Conservation (phyloP, 2,797 vertebrate genomes). For the Delichon dasypus region DNA sequence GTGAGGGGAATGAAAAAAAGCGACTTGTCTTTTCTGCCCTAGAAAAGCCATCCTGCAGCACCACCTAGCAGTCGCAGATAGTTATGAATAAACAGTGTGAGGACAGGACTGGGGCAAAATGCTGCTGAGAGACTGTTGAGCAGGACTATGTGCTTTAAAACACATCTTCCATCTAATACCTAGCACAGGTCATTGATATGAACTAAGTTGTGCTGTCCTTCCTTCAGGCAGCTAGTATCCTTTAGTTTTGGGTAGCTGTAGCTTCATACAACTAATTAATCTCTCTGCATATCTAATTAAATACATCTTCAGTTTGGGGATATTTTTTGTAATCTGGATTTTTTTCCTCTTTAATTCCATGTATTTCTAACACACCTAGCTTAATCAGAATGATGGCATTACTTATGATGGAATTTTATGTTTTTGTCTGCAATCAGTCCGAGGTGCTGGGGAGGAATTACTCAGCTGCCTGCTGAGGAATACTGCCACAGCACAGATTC, state of each 20-base stretch:
- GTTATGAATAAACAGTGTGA: neutral
- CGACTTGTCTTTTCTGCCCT: neutral
- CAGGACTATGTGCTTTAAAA: neutral
- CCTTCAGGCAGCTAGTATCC: neutral
- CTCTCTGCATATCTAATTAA: neutral
- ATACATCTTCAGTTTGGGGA: neutral
- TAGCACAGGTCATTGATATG: neutral
- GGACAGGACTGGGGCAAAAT: neutral
- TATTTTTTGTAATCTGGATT: neutral
- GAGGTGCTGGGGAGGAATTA: neutral
- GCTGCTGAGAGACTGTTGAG: neutral
- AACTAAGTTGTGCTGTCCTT: neutral
- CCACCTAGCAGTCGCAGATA: slow-evolving; percentile 53
- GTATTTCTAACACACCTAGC: neutral
- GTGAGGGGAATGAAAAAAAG: neutral
- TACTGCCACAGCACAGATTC: neutral
- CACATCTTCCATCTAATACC: neutral
- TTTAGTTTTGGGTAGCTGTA: neutral
- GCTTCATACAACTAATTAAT: neutral
- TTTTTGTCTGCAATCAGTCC: neutral
- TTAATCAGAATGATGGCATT: neutral
- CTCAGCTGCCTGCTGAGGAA: neutral
- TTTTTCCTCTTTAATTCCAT: neutral
- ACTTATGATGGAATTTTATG: neutral
- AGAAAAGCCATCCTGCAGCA: slow-evolving; percentile 56